Percentiles rank a stretch among this genome's conserved stretches.
Conservation (phyloP, 23 tunicate genomes). For the Clavelina lepadiformis region DNA sequence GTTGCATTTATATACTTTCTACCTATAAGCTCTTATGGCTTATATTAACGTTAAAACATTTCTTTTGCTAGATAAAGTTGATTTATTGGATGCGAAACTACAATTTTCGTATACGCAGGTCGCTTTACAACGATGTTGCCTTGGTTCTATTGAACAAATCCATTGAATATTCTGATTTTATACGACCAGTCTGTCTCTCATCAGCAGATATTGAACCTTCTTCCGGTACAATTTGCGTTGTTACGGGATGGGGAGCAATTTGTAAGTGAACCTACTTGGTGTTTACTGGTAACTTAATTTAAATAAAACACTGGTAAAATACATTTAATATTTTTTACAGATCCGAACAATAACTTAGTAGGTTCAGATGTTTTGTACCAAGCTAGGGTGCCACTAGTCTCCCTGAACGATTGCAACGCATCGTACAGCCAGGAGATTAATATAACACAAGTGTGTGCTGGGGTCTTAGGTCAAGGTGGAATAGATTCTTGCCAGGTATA, state of each 20-base stretch:
- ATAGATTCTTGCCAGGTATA: constrained; percentile 30
- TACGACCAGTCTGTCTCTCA: constrained; percentile 24
- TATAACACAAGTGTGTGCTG: constrained; percentile 26
- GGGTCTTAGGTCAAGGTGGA: constrained; percentile 1
- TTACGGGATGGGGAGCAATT: constrained; percentile 33
- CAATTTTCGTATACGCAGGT: no score
- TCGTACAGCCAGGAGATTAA: neutral
- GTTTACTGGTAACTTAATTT: constrained; percentile 6
- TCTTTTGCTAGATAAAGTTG: no score
- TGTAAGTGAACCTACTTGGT: constrained; percentile 6
- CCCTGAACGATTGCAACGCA: constrained; percentile 1
- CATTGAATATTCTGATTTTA: neutral
- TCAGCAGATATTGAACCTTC: neutral
- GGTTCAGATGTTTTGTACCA: constrained; percentile 6
- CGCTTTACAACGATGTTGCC: constrained; percentile 18
- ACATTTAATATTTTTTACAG: neutral
- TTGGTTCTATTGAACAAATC: constrained; percentile 3
- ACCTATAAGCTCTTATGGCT: no score
- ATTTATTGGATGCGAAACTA: no score
- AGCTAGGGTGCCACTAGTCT: constrained; percentile 9
- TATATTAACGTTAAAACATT: no score
- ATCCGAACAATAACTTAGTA: neutral
- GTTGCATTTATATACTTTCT: no score
- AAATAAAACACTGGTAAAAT: neutral
- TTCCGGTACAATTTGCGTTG: constrained; percentile 15